Percentiles rank a stretch among this genome's conserved stretches.
These are phyloP conservation scores for Cygnus atratus DNA, from an alignment of 2,113 vertebrate species.

Conservation along the genomic window DNA sequence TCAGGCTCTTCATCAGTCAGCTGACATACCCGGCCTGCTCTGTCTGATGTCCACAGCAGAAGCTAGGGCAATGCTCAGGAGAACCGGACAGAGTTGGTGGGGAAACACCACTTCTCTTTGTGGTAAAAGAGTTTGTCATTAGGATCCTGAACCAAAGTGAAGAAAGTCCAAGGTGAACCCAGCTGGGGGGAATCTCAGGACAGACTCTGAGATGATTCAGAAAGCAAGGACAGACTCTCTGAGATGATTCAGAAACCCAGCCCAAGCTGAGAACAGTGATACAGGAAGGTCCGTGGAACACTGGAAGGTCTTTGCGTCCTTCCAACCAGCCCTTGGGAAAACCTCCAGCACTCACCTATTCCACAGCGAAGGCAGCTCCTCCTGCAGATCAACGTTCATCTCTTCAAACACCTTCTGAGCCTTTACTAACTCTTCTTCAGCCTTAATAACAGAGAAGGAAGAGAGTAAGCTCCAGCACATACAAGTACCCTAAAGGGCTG, in stretches of 20 bases:
- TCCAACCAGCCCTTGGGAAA: background rate
- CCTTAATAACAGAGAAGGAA: conserved; percentile 76
- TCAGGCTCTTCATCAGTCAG: background rate
- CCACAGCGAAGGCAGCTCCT: conserved; percentile 97
- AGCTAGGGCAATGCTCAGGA: background rate
- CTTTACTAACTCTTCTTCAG: conserved; percentile 95
- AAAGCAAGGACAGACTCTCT: no score
- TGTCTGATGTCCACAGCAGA: background rate
- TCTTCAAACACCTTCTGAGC: conserved; percentile 99
- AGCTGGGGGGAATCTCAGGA: background rate
- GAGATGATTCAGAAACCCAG: background rate
- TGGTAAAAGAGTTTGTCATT: background rate
- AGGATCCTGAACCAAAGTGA: background rate
- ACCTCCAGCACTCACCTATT: conserved; percentile 84
- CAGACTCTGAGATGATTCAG: background rate
- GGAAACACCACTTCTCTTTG: background rate
- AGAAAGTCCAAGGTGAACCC: background rate
- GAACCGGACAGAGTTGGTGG: background rate
- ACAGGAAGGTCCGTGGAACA: background rate
- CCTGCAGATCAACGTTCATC: conserved; percentile 96
- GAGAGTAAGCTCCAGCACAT: background rate
- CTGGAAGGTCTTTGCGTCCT: background rate
- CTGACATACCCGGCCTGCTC: background rate
- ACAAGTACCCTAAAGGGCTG: background rate
- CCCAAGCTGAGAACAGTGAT: background rate